Evolutionary conservation across 2,113 vertebrate genomes (phyloP), one percentile per base, ranked within the genome.

Genomic region (Mus spicilegus): DNA sequence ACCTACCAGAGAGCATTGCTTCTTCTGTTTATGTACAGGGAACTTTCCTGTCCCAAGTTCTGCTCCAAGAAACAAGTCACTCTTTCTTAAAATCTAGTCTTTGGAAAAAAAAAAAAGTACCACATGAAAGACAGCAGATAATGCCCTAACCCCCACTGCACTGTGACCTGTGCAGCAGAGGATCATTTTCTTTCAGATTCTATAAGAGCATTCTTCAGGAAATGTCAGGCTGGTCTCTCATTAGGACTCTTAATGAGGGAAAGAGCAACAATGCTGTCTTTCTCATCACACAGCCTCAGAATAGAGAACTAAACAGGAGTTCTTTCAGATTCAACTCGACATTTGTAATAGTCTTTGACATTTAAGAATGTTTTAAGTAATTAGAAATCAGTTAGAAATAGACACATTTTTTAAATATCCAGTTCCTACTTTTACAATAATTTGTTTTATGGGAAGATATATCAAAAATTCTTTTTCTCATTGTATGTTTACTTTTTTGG

Each of bases 401-500:
- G 12, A 87, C 14, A 56, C 92, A 81, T 93, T 46, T 22, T 73
- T 88, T 77, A 30, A 72, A 72, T 11, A 63, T 19, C 46, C 67
- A 95, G 46, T 63, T 70, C 70, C 30, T 13, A 33, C 3, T 51
- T 95, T 95, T 90, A 54, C 1, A 1, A 1, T 84, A 54, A 39
- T 87, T 69, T 90, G 26, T 88, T 36, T 92, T 87, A 49, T 69
- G 93, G 87, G 76, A 95, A 93, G 24, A 5, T 75, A 87, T 94
- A 58, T 22, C 17, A 96, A 91, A 87, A 69, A 5, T 93, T 9
- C 82, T 65, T 87, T 54, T 95, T 72, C 3, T 90, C 7, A 46
- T 92, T 16, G 67, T 76, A 77, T 75, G 1, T 75, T 56, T 94
- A 75, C 16, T 85, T 90, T 72, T 22, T 39, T 24, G 19, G 16